Base-by-base conservation (phyloP, 2,888 invertebrate genomes). In the Lysandra bellargus region DNA sequence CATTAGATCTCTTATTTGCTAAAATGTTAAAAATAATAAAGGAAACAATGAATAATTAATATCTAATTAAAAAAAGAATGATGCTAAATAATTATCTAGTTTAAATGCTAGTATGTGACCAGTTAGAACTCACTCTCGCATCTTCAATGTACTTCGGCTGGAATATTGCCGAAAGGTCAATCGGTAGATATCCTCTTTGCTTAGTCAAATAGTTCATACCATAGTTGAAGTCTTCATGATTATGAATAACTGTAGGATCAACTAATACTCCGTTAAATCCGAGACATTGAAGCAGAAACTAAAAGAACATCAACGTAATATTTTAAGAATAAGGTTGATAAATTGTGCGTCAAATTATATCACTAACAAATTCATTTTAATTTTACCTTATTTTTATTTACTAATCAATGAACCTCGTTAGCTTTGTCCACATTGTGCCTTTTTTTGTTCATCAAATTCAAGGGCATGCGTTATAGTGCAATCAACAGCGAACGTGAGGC, bases 1-100 rank as follows among this genome's bases (percentile, higher is more conserved):
- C 17, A 92, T 73, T 80, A 89, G 61, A 0, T 78, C 4, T 49
- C 88, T 88, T 1, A 91, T 57, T 7, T 49, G 80, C 91, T 83
- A 37, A 33, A 53, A 61, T 14, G 30, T 23, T 7, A 6, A 17
- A 14, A 37, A 37, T 44, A 37, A 73, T 4, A 40, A n/a, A 40
- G 14, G 14, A 53, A 9, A 14, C 1, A 53, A 53, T 53, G 23
- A 23, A 23, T 3, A 12, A 49, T 0, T 9, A 49, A 9, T 49
- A 49, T 49, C 40, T 5, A 5, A 40, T 1, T 49, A 49, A 7
- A 1, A 9, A 49, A 12, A 1, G 49, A 49, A 9, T 49, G 7
- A 49, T 49, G 1, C 40, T 17, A 4, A 40, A 17, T 37, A 72
- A 72, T 44, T 6, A 14, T 17, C 40, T 40, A 40, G 5, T 40